Percentiles rank a stretch among this genome's conserved stretches.
phyloP scores from a whole-genome alignment of 92 coral and sea anemone species.

The Micromussa lordhowensis region DNA sequence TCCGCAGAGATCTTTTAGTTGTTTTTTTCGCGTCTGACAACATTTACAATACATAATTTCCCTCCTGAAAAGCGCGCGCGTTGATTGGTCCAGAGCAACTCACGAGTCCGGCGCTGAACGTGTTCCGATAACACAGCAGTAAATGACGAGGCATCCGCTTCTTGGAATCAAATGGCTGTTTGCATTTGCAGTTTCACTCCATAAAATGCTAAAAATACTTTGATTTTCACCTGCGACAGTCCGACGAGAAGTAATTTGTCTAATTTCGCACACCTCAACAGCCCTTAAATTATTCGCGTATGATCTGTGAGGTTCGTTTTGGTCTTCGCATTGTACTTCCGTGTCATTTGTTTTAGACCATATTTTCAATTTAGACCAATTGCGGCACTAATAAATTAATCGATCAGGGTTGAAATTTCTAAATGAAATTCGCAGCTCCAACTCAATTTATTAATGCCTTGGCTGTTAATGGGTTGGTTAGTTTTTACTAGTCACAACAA shows the following conservation, averaged over 20 bases:
- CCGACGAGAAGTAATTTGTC: not conserved
- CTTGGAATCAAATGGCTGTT: not conserved
- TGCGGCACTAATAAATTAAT: slow-evolving; percentile 9
- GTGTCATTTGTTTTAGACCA: not conserved
- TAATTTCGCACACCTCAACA: not conserved
- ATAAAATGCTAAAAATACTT: not conserved
- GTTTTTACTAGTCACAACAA: not conserved
- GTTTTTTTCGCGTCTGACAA: slow-evolving; percentile 15
- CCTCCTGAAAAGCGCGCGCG: slow-evolving; percentile 16
- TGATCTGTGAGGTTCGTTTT: not conserved
- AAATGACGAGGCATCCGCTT: not conserved
- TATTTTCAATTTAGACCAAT: slow-evolving; percentile 4
- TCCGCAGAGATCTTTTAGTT: slow-evolving; percentile 10
- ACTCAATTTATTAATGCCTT: not conserved
- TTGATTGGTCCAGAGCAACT: slow-evolving; percentile 17
- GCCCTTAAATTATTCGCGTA: not conserved
- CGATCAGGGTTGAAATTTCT: not conserved
- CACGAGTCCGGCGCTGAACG: not conserved
- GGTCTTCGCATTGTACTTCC: not conserved
- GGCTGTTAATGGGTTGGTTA: not conserved
- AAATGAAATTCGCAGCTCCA: slow-evolving; percentile 5
- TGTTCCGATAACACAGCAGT: not conserved
- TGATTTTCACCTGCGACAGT: not conserved
- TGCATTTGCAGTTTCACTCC: not conserved
- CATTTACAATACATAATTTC: slow-evolving; percentile 30